Percentiles rank a stretch among this genome's conserved stretches.
Evolutionary conservation across 2,113 vertebrate genomes (phyloP).

Genomic region (Labrus mixtus): DNA sequence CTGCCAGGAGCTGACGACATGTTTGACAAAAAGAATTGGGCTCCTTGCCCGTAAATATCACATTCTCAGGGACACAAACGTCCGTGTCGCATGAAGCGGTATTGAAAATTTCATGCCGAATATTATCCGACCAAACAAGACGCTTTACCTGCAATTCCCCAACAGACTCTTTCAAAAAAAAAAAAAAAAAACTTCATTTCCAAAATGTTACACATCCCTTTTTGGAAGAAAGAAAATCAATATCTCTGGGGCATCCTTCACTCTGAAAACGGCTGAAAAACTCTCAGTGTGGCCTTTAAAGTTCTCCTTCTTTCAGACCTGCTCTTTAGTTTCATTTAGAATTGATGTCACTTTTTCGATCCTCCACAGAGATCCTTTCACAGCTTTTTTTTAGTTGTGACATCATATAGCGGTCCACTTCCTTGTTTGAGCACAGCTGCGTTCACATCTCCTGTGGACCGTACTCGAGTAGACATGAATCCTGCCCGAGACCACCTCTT

Average conservation of each 20-base stretch:
- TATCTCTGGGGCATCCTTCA: constrained; percentile 42
- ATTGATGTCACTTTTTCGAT: too few species aligned
- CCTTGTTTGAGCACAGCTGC: too few species aligned
- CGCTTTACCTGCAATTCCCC: constrained; percentile 8
- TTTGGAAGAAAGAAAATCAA: constrained; percentile 61
- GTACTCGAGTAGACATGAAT: too few species aligned
- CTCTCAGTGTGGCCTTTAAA: background rate
- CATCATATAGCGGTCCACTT: too few species aligned
- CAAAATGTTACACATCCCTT: constrained; percentile 61
- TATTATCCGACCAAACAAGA: constrained; percentile 49
- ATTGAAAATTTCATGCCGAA: constrained; percentile 47
- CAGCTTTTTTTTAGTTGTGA: too few species aligned
- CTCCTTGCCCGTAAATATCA: constrained; percentile 38
- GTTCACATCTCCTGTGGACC: too few species aligned
- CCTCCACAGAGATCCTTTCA: too few species aligned
- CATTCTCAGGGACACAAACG: constrained; percentile 47
- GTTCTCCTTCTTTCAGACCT: constrained; percentile 1
- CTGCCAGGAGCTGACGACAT: constrained; percentile 64
- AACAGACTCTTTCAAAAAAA: constrained; percentile 18
- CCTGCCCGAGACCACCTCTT: too few species aligned
- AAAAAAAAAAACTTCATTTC: constrained; percentile 46
- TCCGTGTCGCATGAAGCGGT: constrained; percentile 22
- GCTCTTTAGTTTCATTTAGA: background rate
- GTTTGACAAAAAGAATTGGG: constrained; percentile 31
- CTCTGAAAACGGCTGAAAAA: constrained; percentile 28